Conservation (phyloP, 2,888 invertebrate genomes). For the Serripes groenlandicus region DNA sequence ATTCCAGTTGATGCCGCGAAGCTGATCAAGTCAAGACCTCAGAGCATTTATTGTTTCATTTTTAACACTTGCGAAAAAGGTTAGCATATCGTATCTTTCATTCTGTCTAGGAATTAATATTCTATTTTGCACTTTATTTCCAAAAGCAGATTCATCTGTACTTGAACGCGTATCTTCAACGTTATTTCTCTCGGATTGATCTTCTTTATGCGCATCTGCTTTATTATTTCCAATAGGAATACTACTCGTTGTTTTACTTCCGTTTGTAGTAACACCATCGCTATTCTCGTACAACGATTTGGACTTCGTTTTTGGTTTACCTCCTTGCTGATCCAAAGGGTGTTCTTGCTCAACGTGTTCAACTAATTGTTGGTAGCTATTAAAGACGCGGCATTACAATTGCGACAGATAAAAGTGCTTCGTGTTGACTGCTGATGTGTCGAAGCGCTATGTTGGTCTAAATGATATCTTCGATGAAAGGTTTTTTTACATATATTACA, state of each 20-base stretch:
- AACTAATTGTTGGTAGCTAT: neutral
- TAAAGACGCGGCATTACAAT: constrained; percentile 21
- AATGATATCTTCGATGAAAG: constrained; percentile 36
- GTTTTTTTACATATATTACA: constrained; percentile 29
- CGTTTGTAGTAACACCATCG: too few relatives aligned
- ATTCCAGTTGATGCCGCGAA: constrained; percentile 54
- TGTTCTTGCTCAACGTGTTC: constrained; percentile 15
- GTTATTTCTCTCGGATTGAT: neutral
- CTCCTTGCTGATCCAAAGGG: constrained; percentile 14
- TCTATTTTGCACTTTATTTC: constrained; percentile 21
- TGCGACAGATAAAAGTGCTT: constrained; percentile 8
- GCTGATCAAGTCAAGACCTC: neutral
- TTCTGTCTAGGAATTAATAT: constrained; percentile 28
- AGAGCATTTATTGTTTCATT: constrained; percentile 10
- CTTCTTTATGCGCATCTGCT: neutral
- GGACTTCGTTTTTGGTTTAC: neutral
- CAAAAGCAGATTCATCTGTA: constrained; percentile 26
- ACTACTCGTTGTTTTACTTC: neutral
- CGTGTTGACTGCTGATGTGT: too few relatives aligned
- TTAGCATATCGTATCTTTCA: constrained; percentile 44
- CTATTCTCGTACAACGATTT: constrained; percentile 3
- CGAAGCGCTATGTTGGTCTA: constrained; percentile 34
- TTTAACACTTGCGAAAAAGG: constrained; percentile 33
- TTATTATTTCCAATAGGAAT: neutral
- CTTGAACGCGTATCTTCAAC: neutral